Conservation (phyloP, 2,888 invertebrate species). For the Drosophila kanekoi region DNA sequence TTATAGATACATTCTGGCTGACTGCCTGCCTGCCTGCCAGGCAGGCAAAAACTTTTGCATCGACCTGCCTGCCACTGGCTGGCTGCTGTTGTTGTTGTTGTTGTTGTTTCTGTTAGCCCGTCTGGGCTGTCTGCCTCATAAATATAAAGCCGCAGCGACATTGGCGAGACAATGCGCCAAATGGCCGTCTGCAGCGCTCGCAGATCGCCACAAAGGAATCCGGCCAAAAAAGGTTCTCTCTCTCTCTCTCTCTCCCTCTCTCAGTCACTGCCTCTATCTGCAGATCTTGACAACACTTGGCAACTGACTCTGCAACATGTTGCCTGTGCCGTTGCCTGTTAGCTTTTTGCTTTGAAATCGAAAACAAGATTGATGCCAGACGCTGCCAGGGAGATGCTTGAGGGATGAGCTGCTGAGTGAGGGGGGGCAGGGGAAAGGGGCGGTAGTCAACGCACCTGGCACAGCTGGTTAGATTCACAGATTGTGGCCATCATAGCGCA, state of each 20-base stretch:
- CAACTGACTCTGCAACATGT: slow-evolving; percentile 53
- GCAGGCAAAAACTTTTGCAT: slow-evolving; percentile 65
- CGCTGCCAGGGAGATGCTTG: slow-evolving; percentile 14
- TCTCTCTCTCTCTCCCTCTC: neutral
- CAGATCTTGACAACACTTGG: slow-evolving; percentile 25
- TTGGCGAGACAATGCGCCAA: slow-evolving; percentile 69
- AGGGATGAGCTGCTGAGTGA: slow-evolving; percentile 17
- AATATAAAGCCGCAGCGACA: slow-evolving; percentile 65
- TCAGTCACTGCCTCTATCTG: neutral
- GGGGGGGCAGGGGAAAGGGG: slow-evolving; percentile 16
- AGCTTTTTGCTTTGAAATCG: slow-evolving; percentile 65
- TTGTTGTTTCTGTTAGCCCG: slow-evolving; percentile 10
- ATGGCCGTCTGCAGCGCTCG: slow-evolving; percentile 45
- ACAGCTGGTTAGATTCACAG: slow-evolving; percentile 37
- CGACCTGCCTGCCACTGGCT: slow-evolving; percentile 39
- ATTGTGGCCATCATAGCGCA: slow-evolving; percentile 48
- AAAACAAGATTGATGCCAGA: slow-evolving; percentile 72
- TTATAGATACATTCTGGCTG: slow-evolving; percentile 67
- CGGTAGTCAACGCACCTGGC: slow-evolving; percentile 59
- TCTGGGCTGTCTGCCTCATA: slow-evolving; percentile 69
- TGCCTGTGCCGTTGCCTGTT: slow-evolving; percentile 56
- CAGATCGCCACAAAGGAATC: slow-evolving; percentile 59
- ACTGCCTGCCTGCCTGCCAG: slow-evolving; percentile 28
- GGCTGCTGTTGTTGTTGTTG: slow-evolving; percentile 21
- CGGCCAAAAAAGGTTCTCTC: slow-evolving; percentile 45